A percentile compares a stretch with the other conserved stretches of the same genome.
phyloP scores from a whole-genome alignment of 1,140 invertebrate genomes.

The Tyrophagus putrescentiae region DNA sequence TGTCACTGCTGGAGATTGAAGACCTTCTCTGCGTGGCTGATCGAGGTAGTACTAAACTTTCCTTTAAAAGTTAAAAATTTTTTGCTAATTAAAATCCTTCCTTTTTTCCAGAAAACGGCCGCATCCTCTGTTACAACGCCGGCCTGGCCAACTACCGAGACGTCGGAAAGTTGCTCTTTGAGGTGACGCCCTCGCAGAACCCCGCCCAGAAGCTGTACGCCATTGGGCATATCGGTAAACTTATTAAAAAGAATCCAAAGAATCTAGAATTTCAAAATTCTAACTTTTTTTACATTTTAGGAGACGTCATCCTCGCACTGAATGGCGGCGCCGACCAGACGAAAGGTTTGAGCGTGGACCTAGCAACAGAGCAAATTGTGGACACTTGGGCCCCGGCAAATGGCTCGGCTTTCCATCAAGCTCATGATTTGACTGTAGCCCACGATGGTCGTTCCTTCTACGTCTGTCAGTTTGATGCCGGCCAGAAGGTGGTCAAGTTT shows the following conservation, averaged over 20 bases:
- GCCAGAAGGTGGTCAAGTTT: slow-evolving; percentile 26
- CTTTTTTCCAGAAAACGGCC: slow-evolving; percentile 50
- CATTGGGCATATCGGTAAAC: slow-evolving; percentile 29
- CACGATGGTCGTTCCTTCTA: slow-evolving; percentile 51
- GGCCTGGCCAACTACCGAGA: slow-evolving; percentile 27
- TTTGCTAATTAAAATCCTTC: not conserved
- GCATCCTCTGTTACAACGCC: slow-evolving; percentile 56
- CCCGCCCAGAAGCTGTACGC: slow-evolving; percentile 41
- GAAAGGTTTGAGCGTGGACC: slow-evolving; percentile 27
- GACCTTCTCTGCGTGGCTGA: slow-evolving; percentile 71
- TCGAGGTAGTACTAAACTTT: slow-evolving; percentile 33
- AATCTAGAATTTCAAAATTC: too few relatives aligned
- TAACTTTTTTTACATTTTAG: slow-evolving; percentile 21
- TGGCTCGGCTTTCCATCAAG: slow-evolving; percentile 42
- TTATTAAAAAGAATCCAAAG: too few relatives aligned
- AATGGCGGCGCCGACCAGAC: slow-evolving; percentile 24
- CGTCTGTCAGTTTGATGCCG: slow-evolving; percentile 50
- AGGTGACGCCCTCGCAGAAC: slow-evolving; percentile 26
- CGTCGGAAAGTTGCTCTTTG: slow-evolving; percentile 35
- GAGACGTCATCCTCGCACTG: slow-evolving; percentile 26
- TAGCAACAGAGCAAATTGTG: slow-evolving; percentile 25
- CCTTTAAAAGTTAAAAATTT: not conserved
- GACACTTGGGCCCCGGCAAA: slow-evolving; percentile 25
- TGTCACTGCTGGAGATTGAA: slow-evolving; percentile 57
- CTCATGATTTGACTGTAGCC: slow-evolving; percentile 57